Base-by-base conservation (phyloP, 2,797 vertebrate genomes). In the Vespertilio murinus region DNA sequence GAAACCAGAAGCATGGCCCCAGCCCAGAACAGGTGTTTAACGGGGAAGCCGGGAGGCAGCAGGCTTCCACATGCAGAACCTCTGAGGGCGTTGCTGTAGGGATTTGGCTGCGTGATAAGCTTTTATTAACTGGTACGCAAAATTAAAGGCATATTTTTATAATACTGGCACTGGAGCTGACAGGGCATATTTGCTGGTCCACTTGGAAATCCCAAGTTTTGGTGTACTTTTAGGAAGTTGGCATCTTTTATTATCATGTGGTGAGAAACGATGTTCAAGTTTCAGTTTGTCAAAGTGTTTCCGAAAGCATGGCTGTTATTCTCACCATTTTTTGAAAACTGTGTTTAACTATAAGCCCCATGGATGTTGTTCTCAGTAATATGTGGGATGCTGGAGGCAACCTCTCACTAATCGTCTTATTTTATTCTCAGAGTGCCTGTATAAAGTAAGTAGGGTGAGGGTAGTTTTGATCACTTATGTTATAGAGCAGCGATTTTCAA, bases 1-100 rank as follows among this genome's bases (percentile, higher is more conserved):
- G 96, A 97, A 96, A 92, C 86, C 93, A 96, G 93, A 97, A 92
- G 95, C 90, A 94, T 9, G 8, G 95, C 87, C 91, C 93, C 94
- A 87, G 69, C 92, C 84, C 47, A 8, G 12, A 96, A 95, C 98
- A 98, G 98, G 97, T 98, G 97, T 95, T 97, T 96, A 96, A 94
- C 6, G 23, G 91, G 96, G 91, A 97, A 96, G 54, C 47, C 92
- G 94, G 90, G 88, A 97, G 56, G n/a, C 92, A 96, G 96, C 97
- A 97, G 96, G 95, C 91, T 95, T 74, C 90, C 88, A 56, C 81
- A 81, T 0, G 96, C 87, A 95, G 61, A 74, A 42, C 18, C 74
- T 83, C 77, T 84, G 80, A 93, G 93, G 92, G 74, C 73, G 86
- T 73, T 93, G 97, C 89, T 95, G 80, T 77, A 94, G 93, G 94